phyloP scores from a whole-genome alignment of 2,113 vertebrate species.

The Hepsetus odoe region DNA sequence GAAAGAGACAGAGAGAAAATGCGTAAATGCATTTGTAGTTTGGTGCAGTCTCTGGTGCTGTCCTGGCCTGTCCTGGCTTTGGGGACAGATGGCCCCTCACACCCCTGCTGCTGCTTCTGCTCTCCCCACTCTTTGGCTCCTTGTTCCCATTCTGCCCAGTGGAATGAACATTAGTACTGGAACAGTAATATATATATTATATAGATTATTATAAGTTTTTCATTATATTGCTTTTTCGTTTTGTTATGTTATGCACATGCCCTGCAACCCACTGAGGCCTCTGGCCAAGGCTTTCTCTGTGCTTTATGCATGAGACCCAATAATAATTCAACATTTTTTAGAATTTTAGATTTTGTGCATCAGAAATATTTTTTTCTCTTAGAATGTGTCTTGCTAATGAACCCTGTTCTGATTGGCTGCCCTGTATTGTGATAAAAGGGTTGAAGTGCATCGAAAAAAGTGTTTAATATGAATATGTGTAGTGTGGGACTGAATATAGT shows the following conservation, averaged over 20 bases:
- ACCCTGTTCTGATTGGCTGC: no score
- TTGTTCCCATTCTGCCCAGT: slow-evolving; percentile 67
- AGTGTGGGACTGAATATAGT: no score
- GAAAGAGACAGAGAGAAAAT: neutral
- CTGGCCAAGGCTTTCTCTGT: neutral
- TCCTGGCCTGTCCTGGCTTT: slow-evolving; percentile 48
- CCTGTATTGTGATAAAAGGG: no score
- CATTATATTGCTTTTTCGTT: neutral
- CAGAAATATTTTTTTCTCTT: no score
- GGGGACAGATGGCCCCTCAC: slow-evolving; percentile 72
- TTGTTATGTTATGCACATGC: neutral
- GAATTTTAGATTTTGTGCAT: no score
- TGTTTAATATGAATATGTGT: no score
- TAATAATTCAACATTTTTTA: no score
- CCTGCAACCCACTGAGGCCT: neutral
- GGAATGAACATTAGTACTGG: neutral
- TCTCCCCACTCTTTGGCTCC: slow-evolving; percentile 60
- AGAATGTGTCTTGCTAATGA: no score
- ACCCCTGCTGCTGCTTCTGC: slow-evolving; percentile 58
- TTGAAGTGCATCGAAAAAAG: no score
- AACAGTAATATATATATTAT: no score
- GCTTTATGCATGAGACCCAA: no score
- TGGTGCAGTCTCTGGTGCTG: neutral
- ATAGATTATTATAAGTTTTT: no score
- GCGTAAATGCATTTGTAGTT: neutral